Evolutionary conservation across 1,140 invertebrate genomes (phyloP).

Genomic region (Drosophila pseudoobscura): DNA sequence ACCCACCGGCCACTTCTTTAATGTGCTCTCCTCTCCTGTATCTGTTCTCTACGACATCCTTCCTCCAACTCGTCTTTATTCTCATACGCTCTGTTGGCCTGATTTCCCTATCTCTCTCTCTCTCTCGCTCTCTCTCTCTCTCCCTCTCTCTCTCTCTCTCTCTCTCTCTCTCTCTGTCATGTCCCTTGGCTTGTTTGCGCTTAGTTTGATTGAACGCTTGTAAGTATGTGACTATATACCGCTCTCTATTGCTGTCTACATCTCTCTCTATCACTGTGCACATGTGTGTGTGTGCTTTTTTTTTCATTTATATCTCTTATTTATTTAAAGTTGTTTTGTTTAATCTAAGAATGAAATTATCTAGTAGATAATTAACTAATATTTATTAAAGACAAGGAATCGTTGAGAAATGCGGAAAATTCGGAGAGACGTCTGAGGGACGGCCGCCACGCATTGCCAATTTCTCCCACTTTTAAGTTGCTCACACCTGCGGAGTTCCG

Average conservation of each 20-base stretch:
- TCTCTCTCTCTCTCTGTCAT: slow-evolving; percentile 21
- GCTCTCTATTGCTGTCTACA: neutral
- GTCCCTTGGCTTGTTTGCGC: slow-evolving; percentile 63
- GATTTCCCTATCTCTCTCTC: slow-evolving; percentile 21
- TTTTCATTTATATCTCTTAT: too few relatives aligned
- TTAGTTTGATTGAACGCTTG: slow-evolving; percentile 66
- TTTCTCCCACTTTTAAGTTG: too few relatives aligned
- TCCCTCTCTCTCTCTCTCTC: neutral
- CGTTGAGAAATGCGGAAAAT: too few relatives aligned
- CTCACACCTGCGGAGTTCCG: too few relatives aligned
- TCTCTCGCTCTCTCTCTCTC: neutral
- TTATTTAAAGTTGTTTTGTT: too few relatives aligned
- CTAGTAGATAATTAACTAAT: too few relatives aligned
- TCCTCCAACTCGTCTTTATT: slow-evolving; percentile 60
- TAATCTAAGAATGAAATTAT: too few relatives aligned
- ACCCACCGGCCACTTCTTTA: neutral
- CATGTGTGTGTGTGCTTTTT: slow-evolving; percentile 11
- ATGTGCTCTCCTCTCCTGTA: neutral
- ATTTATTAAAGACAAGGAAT: too few relatives aligned
- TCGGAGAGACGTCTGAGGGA: too few relatives aligned
- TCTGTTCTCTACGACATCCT: slow-evolving; percentile 17
- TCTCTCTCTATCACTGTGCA: neutral
- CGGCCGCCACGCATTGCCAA: too few relatives aligned
- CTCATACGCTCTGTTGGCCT: slow-evolving; percentile 69
- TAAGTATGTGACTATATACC: slow-evolving; percentile 31